Base-by-base conservation (phyloP, 1,140 invertebrate species). In the Scaptomyza pallida region DNA sequence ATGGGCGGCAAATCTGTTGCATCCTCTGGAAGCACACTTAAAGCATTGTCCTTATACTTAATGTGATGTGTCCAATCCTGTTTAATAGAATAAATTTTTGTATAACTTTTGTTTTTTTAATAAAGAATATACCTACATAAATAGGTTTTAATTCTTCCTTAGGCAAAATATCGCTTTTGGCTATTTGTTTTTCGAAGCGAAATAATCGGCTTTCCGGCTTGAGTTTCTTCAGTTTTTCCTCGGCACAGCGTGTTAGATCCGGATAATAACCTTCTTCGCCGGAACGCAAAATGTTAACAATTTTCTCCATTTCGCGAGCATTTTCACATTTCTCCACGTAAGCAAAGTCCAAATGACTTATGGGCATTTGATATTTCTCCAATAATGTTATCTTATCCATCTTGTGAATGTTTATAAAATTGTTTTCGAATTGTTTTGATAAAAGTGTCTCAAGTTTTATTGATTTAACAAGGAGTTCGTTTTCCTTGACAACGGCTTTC, bases 261-360 rank as follows among this genome's bases (percentile, higher is more conserved):
- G 94, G 94, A 91, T 92, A 95, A 60, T 89, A 85, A 1, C 95
- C 95, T 92, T 95, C 95, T 89, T 95, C 93, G n/a, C 94, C 94
- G 30, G 94, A 95, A 62, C 93, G 91, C 13, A 95, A 81, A 35
- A 95, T 93, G 44, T 91, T 88, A 5, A 95, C 73, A 16, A 95
- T 95, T 72, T 91, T 93, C 79, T 95, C 94, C 54, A 95, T 75
- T 89, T 93, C 93, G 47, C 92, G 93, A 0, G 76, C 82, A 82
- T 94, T 89, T 15, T 62, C 83, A 54, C 94, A 94, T 16, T 89
- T 89, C 6, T 92, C 80, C 21, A 95, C 91, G 56, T 94, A 94
- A 16, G 85, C 91, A 76, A 93, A 95, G 50, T 94, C 94, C 13
- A 95, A 78, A 80, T 94, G 92, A 12, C 92, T 89, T 5, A 95